Evolutionary conservation across 2,797 vertebrate species (phyloP).

Genomic region (Pterois miles): DNA sequence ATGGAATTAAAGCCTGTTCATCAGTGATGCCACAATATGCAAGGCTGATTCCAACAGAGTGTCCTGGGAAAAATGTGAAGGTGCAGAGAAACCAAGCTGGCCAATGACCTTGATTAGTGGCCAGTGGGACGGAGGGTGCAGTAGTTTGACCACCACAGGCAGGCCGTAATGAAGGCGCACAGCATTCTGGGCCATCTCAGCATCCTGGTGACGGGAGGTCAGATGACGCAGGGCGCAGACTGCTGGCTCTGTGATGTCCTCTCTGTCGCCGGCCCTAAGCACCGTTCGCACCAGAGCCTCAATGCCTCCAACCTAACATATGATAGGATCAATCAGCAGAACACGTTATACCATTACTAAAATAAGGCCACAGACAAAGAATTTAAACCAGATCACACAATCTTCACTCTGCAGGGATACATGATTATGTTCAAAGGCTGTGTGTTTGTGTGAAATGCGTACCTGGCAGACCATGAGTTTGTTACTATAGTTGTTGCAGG

Average conservation of each 20-base stretch:
- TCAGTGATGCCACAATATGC: neutral
- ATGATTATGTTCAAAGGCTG: too few relatives aligned
- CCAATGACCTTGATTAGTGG: constrained; percentile 93
- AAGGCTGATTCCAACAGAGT: neutral
- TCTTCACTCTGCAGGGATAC: neutral
- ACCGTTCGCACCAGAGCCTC: constrained; percentile 98
- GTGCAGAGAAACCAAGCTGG: neutral
- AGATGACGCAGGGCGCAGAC: constrained; percentile 98
- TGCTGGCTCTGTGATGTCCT: constrained; percentile 98
- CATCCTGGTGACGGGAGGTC: constrained; percentile 97
- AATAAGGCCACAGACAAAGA: neutral
- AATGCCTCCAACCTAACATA: constrained; percentile 88
- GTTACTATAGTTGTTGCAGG: constrained; percentile 99
- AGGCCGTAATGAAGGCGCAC: constrained; percentile 97
- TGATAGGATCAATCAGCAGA: neutral
- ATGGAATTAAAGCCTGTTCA: neutral
- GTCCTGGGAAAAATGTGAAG: neutral
- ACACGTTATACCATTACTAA: neutral
- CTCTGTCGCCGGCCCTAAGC: constrained; percentile 94
- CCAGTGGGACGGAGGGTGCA: constrained; percentile 98
- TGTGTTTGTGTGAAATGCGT: neutral
- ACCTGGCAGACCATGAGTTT: constrained; percentile 99
- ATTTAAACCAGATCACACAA: neutral
- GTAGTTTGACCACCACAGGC: constrained; percentile 96
- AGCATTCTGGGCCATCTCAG: constrained; percentile 99